Evolutionary conservation across 2,888 invertebrate species (phyloP).

Genomic region (Tiphia femorata): DNA sequence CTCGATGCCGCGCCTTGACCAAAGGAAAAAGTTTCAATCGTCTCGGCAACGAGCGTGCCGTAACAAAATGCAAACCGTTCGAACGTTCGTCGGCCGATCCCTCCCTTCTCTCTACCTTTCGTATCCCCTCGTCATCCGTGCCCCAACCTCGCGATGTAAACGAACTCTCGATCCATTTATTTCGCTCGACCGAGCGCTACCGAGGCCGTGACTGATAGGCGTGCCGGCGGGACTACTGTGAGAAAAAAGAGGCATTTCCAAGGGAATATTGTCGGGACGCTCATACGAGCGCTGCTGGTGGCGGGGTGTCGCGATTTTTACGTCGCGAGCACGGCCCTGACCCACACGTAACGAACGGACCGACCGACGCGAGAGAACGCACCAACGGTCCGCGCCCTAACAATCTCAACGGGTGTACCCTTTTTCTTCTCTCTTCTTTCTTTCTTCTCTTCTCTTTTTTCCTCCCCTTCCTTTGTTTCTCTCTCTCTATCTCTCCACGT

Average conservation of each 20-base stretch:
- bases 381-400: too few species aligned
- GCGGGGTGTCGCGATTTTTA: neutral
- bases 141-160: conserved; percentile 32
- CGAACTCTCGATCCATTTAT: conserved; percentile 41
- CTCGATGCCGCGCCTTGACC: too few species aligned
- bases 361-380: neutral
- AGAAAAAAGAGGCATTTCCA: conserved; percentile 15
- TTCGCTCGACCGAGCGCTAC: conserved; percentile 36
- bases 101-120: too few species aligned
- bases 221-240: conserved; percentile 15
- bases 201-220: conserved; percentile 35
- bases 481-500: too few species aligned
- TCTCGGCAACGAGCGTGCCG: too few species aligned
- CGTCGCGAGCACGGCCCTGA: conserved; percentile 18
- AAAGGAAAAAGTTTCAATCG: too few species aligned
- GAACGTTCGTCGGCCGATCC: too few species aligned
- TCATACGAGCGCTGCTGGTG: neutral
- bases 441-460: too few species aligned
- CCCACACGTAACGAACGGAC: conserved; percentile 17
- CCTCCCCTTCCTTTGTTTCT: too few species aligned
- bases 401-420: too few species aligned
- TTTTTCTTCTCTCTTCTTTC: too few species aligned
- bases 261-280: conserved; percentile 3
- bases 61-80: too few species aligned
- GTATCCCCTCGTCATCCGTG: conserved; percentile 5